Evolutionary conservation across 2,113 vertebrate genomes (phyloP).

Genomic region (Cinclus cinclus): DNA sequence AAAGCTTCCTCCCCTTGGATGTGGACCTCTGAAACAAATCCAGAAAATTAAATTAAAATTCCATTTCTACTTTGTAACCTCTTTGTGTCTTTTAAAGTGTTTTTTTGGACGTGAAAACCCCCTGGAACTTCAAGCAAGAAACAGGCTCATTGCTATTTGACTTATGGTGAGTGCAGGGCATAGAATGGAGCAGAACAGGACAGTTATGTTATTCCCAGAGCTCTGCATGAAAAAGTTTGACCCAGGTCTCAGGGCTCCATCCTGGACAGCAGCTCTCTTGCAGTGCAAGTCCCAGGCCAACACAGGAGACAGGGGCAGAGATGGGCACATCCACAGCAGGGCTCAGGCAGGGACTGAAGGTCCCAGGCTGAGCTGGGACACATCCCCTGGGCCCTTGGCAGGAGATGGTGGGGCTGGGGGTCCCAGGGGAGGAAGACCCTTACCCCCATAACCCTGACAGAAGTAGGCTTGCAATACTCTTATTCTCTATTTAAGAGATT

Average conservation of each 20-base stretch:
- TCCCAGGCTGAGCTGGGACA: not conserved
- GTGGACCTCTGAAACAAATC: not conserved
- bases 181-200: not conserved
- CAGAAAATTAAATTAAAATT: not conserved
- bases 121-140: not conserved
- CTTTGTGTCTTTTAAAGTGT: not conserved
- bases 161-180: not conserved
- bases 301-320: not conserved
- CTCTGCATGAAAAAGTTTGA: fast-evolving
- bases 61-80: not conserved
- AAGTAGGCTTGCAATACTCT: not conserved
- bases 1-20: not conserved
- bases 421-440: fast-evolving
- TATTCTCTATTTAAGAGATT: not conserved
- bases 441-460: not conserved
- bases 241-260: not conserved
- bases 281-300: not conserved
- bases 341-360: not conserved
- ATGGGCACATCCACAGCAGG: not conserved
- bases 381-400: fast-evolving
- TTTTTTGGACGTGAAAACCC: not conserved
- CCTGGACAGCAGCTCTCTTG: fast-evolving
- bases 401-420: fast-evolving
- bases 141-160: not conserved
- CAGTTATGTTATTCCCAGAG: not conserved